Percentiles rank a stretch among this genome's conserved stretches.
Conservation (phyloP, 2,113 vertebrate species). For the Sigmodon hispidus region DNA sequence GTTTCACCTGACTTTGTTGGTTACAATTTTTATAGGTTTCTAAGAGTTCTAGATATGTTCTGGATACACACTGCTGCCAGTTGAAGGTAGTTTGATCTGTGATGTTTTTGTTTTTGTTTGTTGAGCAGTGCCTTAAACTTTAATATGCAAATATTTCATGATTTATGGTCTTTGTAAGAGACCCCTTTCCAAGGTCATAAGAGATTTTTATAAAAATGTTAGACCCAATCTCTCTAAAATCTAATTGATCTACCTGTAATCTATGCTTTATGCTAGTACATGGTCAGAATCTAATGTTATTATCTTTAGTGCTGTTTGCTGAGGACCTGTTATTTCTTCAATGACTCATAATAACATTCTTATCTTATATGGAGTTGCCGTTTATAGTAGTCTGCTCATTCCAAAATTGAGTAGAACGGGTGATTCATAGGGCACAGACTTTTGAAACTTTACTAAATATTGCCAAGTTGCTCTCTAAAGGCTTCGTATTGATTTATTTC, state of each 20-base stretch:
- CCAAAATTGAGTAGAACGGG: not conserved
- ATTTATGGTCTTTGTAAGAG: constrained; percentile 31
- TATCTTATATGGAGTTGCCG: not conserved
- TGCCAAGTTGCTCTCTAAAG: not conserved
- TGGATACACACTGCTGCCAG: not conserved
- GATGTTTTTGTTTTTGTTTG: not conserved
- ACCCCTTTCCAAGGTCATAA: not conserved
- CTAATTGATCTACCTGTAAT: not conserved
- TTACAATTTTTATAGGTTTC: not conserved
- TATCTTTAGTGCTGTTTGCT: not conserved
- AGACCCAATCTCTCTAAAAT: not conserved
- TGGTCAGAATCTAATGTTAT: not conserved
- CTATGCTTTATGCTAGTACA: not conserved
- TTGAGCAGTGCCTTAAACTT: constrained; percentile 6
- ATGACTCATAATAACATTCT: not conserved
- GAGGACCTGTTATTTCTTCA: not conserved
- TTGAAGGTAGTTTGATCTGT: constrained; percentile 16
- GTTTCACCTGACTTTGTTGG: not conserved
- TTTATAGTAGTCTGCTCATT: not conserved
- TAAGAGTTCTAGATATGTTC: not conserved
- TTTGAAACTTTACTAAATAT: constrained; percentile 25
- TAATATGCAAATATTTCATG: constrained; percentile 29
- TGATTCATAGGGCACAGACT: not conserved
- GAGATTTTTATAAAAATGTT: constrained; percentile 17
- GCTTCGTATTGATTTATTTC: not conserved